phyloP scores from a whole-genome alignment of 2,797 vertebrate genomes.

The Galagoides demidoff region DNA sequence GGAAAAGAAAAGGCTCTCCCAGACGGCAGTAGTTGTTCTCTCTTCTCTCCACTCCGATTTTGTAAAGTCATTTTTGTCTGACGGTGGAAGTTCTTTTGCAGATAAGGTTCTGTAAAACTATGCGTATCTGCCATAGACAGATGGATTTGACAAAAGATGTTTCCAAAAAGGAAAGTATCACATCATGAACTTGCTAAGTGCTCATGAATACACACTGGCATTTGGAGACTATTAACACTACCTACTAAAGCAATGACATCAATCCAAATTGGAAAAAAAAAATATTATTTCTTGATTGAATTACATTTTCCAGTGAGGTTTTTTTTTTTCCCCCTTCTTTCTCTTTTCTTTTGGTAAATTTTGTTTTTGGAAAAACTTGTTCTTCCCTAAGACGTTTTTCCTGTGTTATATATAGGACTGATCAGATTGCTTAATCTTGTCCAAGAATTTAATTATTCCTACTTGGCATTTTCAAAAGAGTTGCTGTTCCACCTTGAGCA shows the following conservation, averaged over 20 bases:
- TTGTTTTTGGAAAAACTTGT: conserved; percentile 68
- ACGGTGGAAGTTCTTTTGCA: conserved; percentile 61
- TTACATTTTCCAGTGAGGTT: conserved; percentile 51
- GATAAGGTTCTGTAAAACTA: conserved; percentile 55
- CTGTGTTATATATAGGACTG: background rate
- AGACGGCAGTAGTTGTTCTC: background rate
- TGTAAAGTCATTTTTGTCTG: conserved; percentile 25
- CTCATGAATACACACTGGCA: conserved; percentile 60
- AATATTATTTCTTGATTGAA: conserved; percentile 61
- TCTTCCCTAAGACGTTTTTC: conserved; percentile 14
- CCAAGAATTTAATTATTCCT: conserved; percentile 66
- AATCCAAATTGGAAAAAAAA: conserved; percentile 61
- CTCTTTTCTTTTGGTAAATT: conserved; percentile 27
- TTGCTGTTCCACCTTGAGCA: background rate
- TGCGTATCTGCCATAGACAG: conserved; percentile 66
- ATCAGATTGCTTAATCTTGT: conserved; percentile 54
- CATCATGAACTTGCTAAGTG: conserved; percentile 65
- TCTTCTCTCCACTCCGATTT: background rate
- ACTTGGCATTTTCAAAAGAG: conserved; percentile 22
- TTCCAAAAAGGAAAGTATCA: conserved; percentile 68
- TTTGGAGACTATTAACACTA: conserved; percentile 71
- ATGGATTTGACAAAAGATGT: conserved; percentile 76
- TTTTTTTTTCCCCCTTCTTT: background rate
- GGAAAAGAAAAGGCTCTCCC: background rate
- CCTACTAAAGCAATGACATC: conserved; percentile 64